These are phyloP conservation scores for Polymixis lichenea DNA, from an alignment of 2,888 invertebrate genomes.

Conservation along the genomic window DNA sequence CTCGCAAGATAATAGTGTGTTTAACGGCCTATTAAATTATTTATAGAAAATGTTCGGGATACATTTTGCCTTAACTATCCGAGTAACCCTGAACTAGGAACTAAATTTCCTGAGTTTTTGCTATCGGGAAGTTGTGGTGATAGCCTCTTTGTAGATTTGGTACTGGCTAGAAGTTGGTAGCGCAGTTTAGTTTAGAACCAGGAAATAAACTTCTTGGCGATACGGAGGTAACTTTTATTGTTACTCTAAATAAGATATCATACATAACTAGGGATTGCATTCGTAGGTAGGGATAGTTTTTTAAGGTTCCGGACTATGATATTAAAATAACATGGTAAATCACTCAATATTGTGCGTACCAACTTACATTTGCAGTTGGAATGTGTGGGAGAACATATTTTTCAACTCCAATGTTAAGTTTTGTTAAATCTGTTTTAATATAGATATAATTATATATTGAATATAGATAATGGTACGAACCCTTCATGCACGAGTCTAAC, in stretches of 20 bases:
- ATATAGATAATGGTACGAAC: too few relatives aligned
- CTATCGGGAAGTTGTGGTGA: neutral
- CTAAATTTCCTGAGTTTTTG: slow-evolving; percentile 20
- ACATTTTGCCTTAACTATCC: slow-evolving; percentile 16
- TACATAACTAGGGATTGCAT: neutral
- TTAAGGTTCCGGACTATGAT: too few relatives aligned
- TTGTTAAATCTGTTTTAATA: too few relatives aligned
- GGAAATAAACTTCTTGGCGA: neutral
- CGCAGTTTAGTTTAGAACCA: neutral
- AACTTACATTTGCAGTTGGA: too few relatives aligned
- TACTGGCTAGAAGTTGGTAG: neutral
- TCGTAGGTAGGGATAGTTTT: too few relatives aligned
- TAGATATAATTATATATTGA: too few relatives aligned
- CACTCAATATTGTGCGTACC: too few relatives aligned
- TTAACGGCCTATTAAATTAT: slow-evolving; percentile 47
- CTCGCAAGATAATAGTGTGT: slow-evolving; percentile 35
- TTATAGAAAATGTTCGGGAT: slow-evolving; percentile 30
- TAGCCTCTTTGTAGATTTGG: slow-evolving; percentile 26
- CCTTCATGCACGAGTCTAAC: too few relatives aligned
- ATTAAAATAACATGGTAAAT: too few relatives aligned
- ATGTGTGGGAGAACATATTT: too few relatives aligned
- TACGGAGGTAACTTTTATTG: neutral
- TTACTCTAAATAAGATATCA: neutral
- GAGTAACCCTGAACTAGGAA: slow-evolving; percentile 23
- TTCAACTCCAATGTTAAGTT: too few relatives aligned